Evolutionary conservation across 2,797 vertebrate genomes (phyloP).

Genomic region (Decapterus maruadsi): DNA sequence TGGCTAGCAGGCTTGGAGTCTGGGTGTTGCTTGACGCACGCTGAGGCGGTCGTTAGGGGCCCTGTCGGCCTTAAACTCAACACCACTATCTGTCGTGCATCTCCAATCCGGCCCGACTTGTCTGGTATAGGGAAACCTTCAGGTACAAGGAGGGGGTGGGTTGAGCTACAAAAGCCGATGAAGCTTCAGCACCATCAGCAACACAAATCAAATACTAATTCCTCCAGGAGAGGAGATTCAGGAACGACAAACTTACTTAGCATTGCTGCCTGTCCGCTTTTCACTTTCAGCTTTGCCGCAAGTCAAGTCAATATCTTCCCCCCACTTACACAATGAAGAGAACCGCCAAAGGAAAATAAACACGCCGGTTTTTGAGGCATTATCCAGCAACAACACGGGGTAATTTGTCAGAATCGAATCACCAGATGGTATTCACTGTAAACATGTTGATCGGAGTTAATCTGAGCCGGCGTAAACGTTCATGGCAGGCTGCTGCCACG

Average conservation of each 20-base stretch:
- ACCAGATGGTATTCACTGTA: slow-evolving; percentile 55
- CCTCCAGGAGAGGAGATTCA: slow-evolving; percentile 3
- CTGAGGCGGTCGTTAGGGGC: slow-evolving; percentile 41
- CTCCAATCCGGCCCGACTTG: slow-evolving; percentile 27
- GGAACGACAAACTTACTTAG: slow-evolving; percentile 30
- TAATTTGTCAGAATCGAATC: slow-evolving; percentile 68
- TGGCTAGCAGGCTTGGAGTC: slow-evolving; percentile 29
- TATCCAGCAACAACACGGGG: slow-evolving; percentile 45
- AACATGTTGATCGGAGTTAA: slow-evolving; percentile 67
- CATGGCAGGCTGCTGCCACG: slow-evolving; percentile 52
- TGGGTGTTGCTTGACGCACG: slow-evolving; percentile 45
- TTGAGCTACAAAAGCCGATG: slow-evolving; percentile 12
- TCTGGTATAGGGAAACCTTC: slow-evolving; percentile 19
- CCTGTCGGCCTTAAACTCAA: slow-evolving; percentile 30
- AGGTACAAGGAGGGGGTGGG: slow-evolving; percentile 13
- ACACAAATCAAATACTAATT: slow-evolving; percentile 41
- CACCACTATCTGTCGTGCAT: slow-evolving; percentile 22
- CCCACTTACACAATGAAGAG: slow-evolving; percentile 32
- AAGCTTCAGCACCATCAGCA: slow-evolving; percentile 25
- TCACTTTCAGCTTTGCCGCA: slow-evolving; percentile 31
- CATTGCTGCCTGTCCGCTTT: slow-evolving; percentile 14
- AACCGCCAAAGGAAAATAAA: slow-evolving; percentile 44
- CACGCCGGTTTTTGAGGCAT: slow-evolving; percentile 39
- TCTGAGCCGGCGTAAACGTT: slow-evolving; percentile 59
- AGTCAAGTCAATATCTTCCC: slow-evolving; percentile 45